Conservation (phyloP, 1,140 invertebrate genomes). For the Andrena cerasifolii region DNA sequence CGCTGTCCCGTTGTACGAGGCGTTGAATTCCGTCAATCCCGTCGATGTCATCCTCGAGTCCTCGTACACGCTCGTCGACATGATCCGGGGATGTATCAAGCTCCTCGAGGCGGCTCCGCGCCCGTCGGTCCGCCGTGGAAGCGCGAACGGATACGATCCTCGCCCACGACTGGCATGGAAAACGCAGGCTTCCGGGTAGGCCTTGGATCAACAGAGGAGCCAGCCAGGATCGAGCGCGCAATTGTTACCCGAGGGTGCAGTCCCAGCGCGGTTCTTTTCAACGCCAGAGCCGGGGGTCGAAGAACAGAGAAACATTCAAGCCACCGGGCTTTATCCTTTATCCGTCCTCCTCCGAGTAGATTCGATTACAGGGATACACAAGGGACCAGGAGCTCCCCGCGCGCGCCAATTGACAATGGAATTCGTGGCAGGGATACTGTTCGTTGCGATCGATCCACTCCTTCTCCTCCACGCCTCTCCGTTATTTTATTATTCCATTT, state of each 20-base stretch:
- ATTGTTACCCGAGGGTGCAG: constrained; percentile 1
- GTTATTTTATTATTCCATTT: background rate
- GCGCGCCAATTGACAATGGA: background rate
- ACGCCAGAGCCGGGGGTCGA: no score
- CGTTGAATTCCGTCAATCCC: background rate
- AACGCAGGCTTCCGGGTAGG: background rate
- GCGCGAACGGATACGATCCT: background rate
- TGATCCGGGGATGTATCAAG: background rate
- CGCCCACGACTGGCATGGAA: background rate
- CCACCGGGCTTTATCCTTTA: background rate
- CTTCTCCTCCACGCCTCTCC: no score
- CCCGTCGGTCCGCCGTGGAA: background rate
- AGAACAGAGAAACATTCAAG: background rate
- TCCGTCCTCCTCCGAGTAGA: background rate
- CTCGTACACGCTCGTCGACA: background rate
- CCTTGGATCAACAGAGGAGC: background rate
- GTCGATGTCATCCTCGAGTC: constrained; percentile 4
- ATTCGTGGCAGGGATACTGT: background rate
- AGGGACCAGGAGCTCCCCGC: no score
- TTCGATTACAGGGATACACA: background rate
- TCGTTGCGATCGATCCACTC: background rate
- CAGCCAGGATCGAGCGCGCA: background rate
- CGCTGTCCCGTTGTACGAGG: background rate
- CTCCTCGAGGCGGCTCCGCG: background rate
- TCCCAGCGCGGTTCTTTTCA: background rate